phyloP scores from a whole-genome alignment of 2,797 vertebrate species.

The Thaleichthys pacificus region DNA sequence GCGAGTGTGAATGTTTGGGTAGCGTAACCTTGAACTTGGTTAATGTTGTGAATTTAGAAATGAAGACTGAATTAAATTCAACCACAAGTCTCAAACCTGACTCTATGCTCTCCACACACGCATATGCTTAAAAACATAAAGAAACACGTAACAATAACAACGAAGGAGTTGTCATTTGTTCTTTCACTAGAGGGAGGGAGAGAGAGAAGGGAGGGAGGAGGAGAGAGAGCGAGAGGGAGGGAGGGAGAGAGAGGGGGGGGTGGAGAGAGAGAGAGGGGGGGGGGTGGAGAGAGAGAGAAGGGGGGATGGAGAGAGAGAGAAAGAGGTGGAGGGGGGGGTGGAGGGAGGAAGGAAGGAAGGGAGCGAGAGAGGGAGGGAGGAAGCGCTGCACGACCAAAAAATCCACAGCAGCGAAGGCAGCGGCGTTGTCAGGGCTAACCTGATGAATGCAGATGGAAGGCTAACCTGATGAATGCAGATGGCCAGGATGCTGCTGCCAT shows the following conservation, averaged over 20 bases:
- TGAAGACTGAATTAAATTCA: no score
- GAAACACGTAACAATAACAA: no score
- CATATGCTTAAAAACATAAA: not conserved
- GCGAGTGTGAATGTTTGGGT: not conserved
- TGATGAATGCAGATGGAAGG: conserved; percentile 32
- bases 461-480: conserved; percentile 34
- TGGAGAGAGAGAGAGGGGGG: no score
- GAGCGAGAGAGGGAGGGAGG: not conserved
- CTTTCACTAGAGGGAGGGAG: not conserved
- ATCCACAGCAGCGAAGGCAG: not conserved
- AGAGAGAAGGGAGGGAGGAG: not conserved
- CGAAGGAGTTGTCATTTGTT: not conserved
- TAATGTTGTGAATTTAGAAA: not conserved
- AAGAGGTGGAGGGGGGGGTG: not conserved
- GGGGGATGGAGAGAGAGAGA: no score
- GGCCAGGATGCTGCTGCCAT: conserved; percentile 18
- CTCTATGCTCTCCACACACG: not conserved
- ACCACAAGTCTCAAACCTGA: not conserved
- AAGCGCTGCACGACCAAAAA: not conserved
- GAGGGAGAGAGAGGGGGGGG: no score
- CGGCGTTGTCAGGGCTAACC: not conserved
- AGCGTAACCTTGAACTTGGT: not conserved
- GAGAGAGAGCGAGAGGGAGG: no score
- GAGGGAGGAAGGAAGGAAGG: not conserved
- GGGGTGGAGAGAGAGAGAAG: no score